A percentile compares a stretch with the other conserved stretches of the same genome.
Conservation (phyloP, 1,140 invertebrate species). For the Nebria ingens region DNA sequence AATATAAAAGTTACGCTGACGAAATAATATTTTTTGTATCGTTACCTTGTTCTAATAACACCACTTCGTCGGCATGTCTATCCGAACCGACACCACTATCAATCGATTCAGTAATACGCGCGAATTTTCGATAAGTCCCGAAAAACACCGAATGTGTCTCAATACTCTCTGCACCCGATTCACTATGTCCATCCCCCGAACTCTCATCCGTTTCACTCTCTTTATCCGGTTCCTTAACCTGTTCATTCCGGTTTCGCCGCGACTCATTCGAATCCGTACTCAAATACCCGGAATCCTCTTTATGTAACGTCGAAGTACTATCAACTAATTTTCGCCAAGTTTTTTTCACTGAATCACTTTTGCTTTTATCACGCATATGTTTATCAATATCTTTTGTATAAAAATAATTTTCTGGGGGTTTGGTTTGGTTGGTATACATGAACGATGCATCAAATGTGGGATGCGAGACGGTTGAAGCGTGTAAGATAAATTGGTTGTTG, state of each 20-base stretch:
- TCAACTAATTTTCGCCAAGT: slow-evolving; percentile 37
- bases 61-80: not conserved
- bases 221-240: slow-evolving; percentile 39
- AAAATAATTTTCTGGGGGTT: slow-evolving; percentile 15
- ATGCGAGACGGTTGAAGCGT: slow-evolving; percentile 10
- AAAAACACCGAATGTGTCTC: slow-evolving; percentile 76
- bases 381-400: slow-evolving; percentile 1
- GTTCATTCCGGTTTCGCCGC: slow-evolving; percentile 31
- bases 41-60: not conserved
- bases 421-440: not conserved
- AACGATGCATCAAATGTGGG: not conserved
- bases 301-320: slow-evolving; percentile 23
- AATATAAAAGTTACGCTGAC: too few species aligned
- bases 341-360: slow-evolving; percentile 34
- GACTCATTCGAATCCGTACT: slow-evolving; percentile 61
- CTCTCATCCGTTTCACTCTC: slow-evolving; percentile 64
- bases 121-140: slow-evolving; percentile 44
- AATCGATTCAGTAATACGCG: slow-evolving; percentile 15
- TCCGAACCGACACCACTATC: slow-evolving; percentile 24
- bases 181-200: slow-evolving; percentile 60
- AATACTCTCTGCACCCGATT: slow-evolving; percentile 73
- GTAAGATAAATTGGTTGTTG: slow-evolving; percentile 21
- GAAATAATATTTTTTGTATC: not conserved
- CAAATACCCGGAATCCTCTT: slow-evolving; percentile 62
- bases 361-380: slow-evolving; percentile 21